Base-by-base conservation (phyloP, 2,113 vertebrate genomes). In the Xenopus laevis region DNA sequence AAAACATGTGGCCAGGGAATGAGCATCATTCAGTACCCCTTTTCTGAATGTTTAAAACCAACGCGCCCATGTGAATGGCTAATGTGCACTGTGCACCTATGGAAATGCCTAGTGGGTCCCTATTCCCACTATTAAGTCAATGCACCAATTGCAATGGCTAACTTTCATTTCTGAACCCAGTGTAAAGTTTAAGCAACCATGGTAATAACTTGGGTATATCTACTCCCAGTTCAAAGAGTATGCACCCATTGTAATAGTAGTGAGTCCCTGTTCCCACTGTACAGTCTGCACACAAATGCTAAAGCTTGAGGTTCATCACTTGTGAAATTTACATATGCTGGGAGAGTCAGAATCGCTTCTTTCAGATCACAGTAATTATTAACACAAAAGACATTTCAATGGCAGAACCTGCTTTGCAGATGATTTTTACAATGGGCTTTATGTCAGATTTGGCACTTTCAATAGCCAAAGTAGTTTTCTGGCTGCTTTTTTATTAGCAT, bases 401-500 rank as follows among this genome's bases (percentile, higher is more conserved):
- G 84, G 90, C 83, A 86, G 90, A 90, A 91, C 88, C 91, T 92
- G 90, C 87, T 92, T 91, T 92, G 88, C 91, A 91, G 90, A 92
- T 92, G 91, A 92, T 92, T 92, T 91, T 89, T 87, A 91, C 90
- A 92, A 92, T 92, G 90, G 82, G 89, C 88, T 92, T 92, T 91
- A 90, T 92, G 90, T 90, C 88, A 89, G 88, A 88, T 89, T 92
- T 92, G 91, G 91, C 91, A 91, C 86, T 90, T 91, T 87, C 87
- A 88, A 88, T 84, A 86, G 87, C 84, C 91, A 90, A 88, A 92
- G 88, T 87, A 87, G 86, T 82, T 90, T 89, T 81, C 87, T 91
- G 91, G 91, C 91, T 85, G 86, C 86, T 82, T 84, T 83, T 85
- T 84, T 80, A 53, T 85, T 88, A 86, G 91, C 89, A 91, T 92